Evolutionary conservation across 2,113 vertebrate species (phyloP).

Genomic region (Pipra filicauda): DNA sequence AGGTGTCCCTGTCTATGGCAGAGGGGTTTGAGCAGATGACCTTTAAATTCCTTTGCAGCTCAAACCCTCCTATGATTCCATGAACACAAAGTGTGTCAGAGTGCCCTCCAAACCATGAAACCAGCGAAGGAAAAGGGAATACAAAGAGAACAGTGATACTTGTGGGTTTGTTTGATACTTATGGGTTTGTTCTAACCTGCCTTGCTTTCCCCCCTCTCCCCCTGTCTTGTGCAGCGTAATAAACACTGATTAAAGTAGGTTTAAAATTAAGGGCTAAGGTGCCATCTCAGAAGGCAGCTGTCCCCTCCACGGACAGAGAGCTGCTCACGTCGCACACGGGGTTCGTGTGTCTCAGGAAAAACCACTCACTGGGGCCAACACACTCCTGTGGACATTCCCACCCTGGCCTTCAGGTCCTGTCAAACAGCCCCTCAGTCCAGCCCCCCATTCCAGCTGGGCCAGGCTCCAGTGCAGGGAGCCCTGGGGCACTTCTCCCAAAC

Average conservation of each 20-base stretch:
- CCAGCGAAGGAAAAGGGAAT: background rate
- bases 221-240: background rate
- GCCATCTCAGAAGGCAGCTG: conserved; percentile 33
- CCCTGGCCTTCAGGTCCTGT: background rate
- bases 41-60: background rate
- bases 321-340: conserved; percentile 4
- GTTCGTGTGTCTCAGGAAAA: background rate
- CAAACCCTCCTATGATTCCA: background rate
- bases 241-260: conserved; percentile 8
- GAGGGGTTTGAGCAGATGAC: background rate
- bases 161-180: background rate
- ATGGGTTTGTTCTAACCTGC: background rate
- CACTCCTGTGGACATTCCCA: background rate
- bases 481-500: background rate
- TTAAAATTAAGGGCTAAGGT: conserved; percentile 35
- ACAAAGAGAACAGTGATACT: background rate
- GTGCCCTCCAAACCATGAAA: background rate
- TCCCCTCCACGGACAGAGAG: background rate
- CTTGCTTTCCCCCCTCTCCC: background rate
- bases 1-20: background rate
- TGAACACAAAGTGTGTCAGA: background rate
- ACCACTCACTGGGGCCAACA: background rate
- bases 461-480: background rate
- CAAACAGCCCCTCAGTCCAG: background rate
- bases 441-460: background rate